These are phyloP conservation scores for Hedychridium roseum DNA, from an alignment of 2,888 invertebrate species.

Conservation along the genomic window DNA sequence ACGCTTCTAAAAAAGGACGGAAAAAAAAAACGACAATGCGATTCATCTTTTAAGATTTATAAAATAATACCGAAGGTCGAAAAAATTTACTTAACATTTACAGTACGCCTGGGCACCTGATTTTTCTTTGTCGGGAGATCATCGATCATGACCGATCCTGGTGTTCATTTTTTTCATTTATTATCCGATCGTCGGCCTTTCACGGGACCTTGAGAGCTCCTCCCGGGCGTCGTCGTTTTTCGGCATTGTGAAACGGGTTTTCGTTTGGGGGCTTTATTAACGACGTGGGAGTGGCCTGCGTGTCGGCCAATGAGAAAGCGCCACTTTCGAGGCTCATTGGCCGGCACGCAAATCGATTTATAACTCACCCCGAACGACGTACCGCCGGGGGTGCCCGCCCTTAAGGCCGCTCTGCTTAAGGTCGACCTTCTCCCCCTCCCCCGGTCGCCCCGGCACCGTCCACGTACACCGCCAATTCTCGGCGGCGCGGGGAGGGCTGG, in stretches of 20 bases:
- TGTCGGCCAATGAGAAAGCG: constrained; percentile 55
- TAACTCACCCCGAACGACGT: constrained; percentile 48
- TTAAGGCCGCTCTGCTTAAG: constrained; percentile 43
- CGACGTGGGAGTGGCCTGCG: constrained; percentile 57
- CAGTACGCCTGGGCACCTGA: no score
- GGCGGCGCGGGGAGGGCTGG: constrained; percentile 26
- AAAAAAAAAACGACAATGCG: no score
- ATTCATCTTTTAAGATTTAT: no score
- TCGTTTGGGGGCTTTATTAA: constrained; percentile 41
- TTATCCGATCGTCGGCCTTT: no score
- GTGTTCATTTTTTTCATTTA: no score
- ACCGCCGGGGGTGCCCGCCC: constrained; percentile 48
- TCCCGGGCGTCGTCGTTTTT: neutral
- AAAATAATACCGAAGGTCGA: no score
- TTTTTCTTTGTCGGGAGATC: no score
- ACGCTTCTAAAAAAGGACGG: no score
- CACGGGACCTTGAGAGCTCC: neutral
- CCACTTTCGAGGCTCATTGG: constrained; percentile 59
- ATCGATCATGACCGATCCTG: no score
- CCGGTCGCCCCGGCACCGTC: constrained; percentile 26
- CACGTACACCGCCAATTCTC: constrained; percentile 56
- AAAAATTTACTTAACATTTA: no score
- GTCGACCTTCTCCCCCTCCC: constrained; percentile 40
- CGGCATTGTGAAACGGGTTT: constrained; percentile 44
- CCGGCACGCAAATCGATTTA: constrained; percentile 61